Evolutionary conservation across 2,797 vertebrate genomes (phyloP).

Genomic region (Pangasius macronema): DNA sequence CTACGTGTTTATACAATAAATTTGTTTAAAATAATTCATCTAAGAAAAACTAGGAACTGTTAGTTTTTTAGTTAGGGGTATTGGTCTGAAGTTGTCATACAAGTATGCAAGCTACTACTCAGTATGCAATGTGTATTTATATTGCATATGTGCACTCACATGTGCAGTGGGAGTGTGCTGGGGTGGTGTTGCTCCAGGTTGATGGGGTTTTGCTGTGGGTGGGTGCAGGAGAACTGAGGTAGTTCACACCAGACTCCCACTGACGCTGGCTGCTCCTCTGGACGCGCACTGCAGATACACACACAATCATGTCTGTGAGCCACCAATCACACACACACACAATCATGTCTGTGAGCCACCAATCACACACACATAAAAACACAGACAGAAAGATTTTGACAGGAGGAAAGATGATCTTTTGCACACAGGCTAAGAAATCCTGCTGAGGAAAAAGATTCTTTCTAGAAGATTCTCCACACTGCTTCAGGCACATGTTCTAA

Average conservation of each 20-base stretch:
- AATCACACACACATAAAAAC: neutral
- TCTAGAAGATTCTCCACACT: constrained; percentile 10
- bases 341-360: neutral
- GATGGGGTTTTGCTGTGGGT: constrained; percentile 82
- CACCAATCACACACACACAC: neutral
- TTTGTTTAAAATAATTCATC: neutral
- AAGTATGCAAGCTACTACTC: neutral
- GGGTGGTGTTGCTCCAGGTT: constrained; percentile 83
- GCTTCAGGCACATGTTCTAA: constrained; percentile 8
- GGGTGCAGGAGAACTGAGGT: constrained; percentile 83
- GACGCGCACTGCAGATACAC: constrained; percentile 82
- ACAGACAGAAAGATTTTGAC: neutral
- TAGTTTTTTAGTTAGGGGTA: neutral
- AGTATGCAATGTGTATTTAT: neutral
- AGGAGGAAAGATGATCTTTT: constrained; percentile 3
- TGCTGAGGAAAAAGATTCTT: neutral
- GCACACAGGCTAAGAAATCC: neutral
- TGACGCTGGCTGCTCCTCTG: constrained; percentile 90
- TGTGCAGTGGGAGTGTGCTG: constrained; percentile 68
- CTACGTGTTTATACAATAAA: neutral
- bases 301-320: constrained; percentile 15
- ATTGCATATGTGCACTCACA: constrained; percentile 45
- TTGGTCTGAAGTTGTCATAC: neutral
- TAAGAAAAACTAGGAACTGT: constrained; percentile 22
- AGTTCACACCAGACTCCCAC: constrained; percentile 88